These are phyloP conservation scores for Hirtodrosophila duncani DNA, from an alignment of 2,888 invertebrate genomes.

Conservation along the genomic window DNA sequence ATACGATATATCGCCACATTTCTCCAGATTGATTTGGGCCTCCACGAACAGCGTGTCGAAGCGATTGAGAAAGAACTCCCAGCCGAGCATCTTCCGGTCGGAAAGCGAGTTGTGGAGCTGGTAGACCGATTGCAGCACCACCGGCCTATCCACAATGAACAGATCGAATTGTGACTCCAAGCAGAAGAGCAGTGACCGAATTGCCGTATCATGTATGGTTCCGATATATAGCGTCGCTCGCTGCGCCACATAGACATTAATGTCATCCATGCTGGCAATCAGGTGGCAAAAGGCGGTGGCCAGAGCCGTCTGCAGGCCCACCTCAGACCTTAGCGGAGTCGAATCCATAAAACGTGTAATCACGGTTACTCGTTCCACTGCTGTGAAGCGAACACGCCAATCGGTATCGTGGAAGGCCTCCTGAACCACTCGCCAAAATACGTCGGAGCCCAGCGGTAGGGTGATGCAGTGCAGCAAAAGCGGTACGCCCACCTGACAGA, in stretches of 20 bases:
- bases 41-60: conserved; percentile 97
- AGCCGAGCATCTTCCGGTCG: conserved; percentile 92
- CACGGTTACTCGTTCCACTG: conserved; percentile 96
- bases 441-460: conserved; percentile 94
- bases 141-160: conserved; percentile 96
- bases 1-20: conserved; percentile 89
- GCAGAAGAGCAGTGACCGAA: conserved; percentile 93
- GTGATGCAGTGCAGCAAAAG: conserved; percentile 96
- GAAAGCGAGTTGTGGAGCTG: conserved; percentile 95
- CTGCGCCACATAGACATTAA: conserved; percentile 96
- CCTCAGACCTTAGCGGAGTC: conserved; percentile 89
- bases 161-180: conserved; percentile 98
- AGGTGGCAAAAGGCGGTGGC: conserved; percentile 98
- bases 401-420: conserved; percentile 94
- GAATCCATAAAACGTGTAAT: conserved; percentile 96
- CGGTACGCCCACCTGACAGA: conserved; percentile 94
- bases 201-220: conserved; percentile 92
- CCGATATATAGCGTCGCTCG: conserved; percentile 94
- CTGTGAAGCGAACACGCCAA: conserved; percentile 93
- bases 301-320: conserved; percentile 92
- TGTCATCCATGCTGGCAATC: conserved; percentile 97
- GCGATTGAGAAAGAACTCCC: conserved; percentile 98
- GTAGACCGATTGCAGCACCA: conserved; percentile 96
- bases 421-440: conserved; percentile 97
- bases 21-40: conserved; percentile 94